Percentiles rank a stretch among this genome's conserved stretches.
These are phyloP conservation scores for Montipora capitata DNA, from an alignment of 92 coral and sea anemone genomes.

Conservation along the genomic window DNA sequence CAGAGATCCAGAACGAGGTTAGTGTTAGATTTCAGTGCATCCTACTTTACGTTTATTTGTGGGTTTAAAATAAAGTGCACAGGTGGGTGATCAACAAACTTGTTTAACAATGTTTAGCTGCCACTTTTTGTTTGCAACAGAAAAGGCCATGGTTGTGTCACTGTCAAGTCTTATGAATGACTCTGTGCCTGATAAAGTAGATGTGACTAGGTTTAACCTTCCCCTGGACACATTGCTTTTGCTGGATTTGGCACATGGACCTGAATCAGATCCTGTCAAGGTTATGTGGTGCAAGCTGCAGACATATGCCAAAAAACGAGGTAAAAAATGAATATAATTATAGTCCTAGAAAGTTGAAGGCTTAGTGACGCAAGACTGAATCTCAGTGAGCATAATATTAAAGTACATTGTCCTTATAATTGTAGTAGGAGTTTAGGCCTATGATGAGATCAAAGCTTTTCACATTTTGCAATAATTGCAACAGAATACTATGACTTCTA, in stretches of 20 bases:
- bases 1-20: constrained; percentile 85
- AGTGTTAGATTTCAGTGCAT: background rate
- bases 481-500: too few species aligned
- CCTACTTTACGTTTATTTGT: background rate
- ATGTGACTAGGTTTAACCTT: constrained; percentile 72
- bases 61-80: too few species aligned
- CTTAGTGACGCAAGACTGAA: too few species aligned
- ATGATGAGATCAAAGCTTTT: too few species aligned
- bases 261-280: constrained; percentile 73
- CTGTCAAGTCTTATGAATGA: constrained; percentile 79
- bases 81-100: background rate
- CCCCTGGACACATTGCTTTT: constrained; percentile 79
- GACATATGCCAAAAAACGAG: constrained; percentile 70
- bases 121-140: constrained; percentile 27
- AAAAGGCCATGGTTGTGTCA: constrained; percentile 82
- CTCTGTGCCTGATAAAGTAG: constrained; percentile 81
- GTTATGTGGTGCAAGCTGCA: constrained; percentile 70
- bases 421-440: too few species aligned
- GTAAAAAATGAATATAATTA: constrained; percentile 11
- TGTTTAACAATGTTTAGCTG: background rate
- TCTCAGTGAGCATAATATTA: too few species aligned
- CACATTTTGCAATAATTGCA: too few species aligned
- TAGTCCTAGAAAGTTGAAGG: too few species aligned
- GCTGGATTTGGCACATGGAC: constrained; percentile 88
- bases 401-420: too few species aligned